These are phyloP conservation scores for Hetaerina americana DNA, from an alignment of 1,140 invertebrate species.

Conservation along the genomic window DNA sequence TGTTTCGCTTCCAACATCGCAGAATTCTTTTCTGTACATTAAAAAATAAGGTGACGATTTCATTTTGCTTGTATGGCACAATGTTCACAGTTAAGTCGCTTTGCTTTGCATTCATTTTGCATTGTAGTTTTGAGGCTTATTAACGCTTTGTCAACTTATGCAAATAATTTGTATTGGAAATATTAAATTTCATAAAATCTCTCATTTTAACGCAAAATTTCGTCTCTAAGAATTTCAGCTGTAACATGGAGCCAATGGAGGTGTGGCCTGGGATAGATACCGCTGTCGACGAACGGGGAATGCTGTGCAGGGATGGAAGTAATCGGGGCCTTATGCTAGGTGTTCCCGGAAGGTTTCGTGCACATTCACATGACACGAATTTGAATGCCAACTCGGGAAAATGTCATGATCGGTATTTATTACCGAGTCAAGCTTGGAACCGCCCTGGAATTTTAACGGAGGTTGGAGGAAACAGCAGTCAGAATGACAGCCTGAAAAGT, in stretches of 20 bases:
- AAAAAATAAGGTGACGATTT: no score
- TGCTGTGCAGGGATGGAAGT: background rate
- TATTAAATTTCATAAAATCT: no score
- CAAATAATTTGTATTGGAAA: no score
- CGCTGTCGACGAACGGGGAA: slow-evolving; percentile 1
- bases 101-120: no score
- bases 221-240: no score
- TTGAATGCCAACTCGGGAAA: background rate
- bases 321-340: background rate
- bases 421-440: background rate
- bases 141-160: no score
- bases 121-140: no score
- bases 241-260: background rate
- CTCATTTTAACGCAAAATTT: no score
- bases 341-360: background rate
- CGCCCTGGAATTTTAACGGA: background rate
- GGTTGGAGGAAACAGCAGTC: background rate
- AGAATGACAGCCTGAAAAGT: background rate
- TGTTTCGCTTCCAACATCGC: no score
- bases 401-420: background rate
- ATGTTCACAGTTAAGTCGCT: no score
- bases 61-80: no score
- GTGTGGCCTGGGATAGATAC: background rate
- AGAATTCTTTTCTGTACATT: no score
- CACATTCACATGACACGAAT: background rate